Evolutionary conservation across 2,797 vertebrate species (phyloP), one percentile per base, ranked within the genome.

Genomic region (Champsocephalus gunnari): DNA sequence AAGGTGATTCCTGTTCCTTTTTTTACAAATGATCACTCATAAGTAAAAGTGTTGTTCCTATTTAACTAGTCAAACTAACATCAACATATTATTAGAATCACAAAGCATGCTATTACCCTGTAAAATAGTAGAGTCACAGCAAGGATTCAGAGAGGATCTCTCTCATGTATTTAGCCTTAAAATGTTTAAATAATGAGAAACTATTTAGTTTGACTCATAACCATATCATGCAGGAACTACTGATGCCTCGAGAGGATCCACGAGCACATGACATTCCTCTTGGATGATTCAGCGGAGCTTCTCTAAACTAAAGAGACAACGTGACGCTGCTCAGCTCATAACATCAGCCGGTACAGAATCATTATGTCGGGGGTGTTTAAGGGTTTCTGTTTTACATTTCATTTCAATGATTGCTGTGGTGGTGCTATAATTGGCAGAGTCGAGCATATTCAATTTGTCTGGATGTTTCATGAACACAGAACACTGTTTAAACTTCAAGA

Each of bases 141-240:
- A 50, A 50, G 38, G 51, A 74, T 66, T 82, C 58, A 51, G 56
- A 61, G 65, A 43, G 12, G 38, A 12, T 60, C 50, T 74, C 14
- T 53, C 57, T 48, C 45, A 82, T 70, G 34, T 28, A 76, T 84
- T 77, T 32, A 66, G 62, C 55, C 67, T 84, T 81, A 54, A 71
- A 81, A 62, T 32, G 54, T 60, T 87, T 63, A 71, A 87, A 82
- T 83, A 78, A 86, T 60, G 54, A 84, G 66, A 65, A 74, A 47
- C 44, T 17, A 5, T 45, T 73, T 58, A 68, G 65, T 28, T 49
- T 77, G 12, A 77, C 21, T 71, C 49, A 69, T 60, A 72, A 77
- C 68, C 5, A 32, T 64, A 63, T 80, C 50, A 66, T n/a, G 44
- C 54, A 73, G 45, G n/a, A 73, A 66, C 41, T 49, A 41, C 44